Base-by-base conservation (phyloP, 2,113 vertebrate species). In the Aviceda subcristata region DNA sequence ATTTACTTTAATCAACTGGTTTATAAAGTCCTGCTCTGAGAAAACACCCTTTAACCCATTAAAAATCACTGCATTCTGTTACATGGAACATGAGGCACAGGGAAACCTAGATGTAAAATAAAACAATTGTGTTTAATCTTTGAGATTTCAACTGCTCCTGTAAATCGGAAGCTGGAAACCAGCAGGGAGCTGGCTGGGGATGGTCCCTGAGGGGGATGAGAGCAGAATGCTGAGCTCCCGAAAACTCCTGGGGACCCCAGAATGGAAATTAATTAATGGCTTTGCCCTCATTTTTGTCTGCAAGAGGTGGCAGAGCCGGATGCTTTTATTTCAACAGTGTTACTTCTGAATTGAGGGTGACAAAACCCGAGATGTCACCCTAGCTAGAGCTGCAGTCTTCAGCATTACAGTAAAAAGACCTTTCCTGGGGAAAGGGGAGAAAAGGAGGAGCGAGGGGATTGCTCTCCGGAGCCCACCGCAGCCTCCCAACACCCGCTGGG, bases 401-500 rank as follows among this genome's bases (percentile, higher is more conserved):
- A 48, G 62, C 4, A 0, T 20, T 74, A 41, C 15, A 48, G 39
- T 45, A 69, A 72, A 92, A 91, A 79, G 12, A 13, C 3, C 3
- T 89, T 81, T 66, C 27, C 57, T 0, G 1, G 43, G 36, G 39
- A 76, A 10, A 32, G 20, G 15, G 22, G 19, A 56, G 22, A 60
- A 92, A 77, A 89, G 14, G 12, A n/a, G 6, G 15, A 82, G 26
- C 0, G 1, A 76, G 7, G 2, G 9, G 5, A 20, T 43, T 57
- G 21, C 36, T 29, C 55, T 77, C 46, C 17, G 18, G 23, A 75
- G 43, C 23, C 30, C 23, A 51, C 2, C 0, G 8, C 46, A 71
- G 9, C 29, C 56, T 57, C 26, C 15, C 0, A 0, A 21, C 2
- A 1, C 6, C n/a, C n/a, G n/a, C 21, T 60, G 36, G 46, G 19